Percentiles rank a stretch among this genome's conserved stretches.
Conservation (phyloP, 1,140 invertebrate genomes). For the Drosophila yakuba region DNA sequence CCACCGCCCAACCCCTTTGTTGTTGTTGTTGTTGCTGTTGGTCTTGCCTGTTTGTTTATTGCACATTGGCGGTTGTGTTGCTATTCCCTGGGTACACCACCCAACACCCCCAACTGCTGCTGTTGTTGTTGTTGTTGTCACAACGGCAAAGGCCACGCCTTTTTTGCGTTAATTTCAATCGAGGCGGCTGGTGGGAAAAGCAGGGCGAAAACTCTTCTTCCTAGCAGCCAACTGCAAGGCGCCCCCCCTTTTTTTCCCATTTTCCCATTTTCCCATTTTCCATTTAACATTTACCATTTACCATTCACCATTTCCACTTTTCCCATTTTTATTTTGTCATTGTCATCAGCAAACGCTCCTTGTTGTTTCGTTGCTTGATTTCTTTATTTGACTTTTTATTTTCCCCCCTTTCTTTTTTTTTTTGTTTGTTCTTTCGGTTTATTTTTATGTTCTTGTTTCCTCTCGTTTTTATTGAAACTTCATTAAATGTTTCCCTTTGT, state of each 20-base stretch:
- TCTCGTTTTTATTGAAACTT: constrained; percentile 66
- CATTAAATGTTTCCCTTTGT: constrained; percentile 67
- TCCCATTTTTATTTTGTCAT: constrained; percentile 49
- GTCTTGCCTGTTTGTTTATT: constrained; percentile 73
- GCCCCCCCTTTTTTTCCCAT: not conserved
- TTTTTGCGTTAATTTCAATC: constrained; percentile 81
- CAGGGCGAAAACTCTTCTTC: constrained; percentile 10
- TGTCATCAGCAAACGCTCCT: constrained; percentile 38
- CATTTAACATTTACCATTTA: constrained; percentile 12
- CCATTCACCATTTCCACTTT: constrained; percentile 15
- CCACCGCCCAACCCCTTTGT: constrained; percentile 21
- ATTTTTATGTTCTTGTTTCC: constrained; percentile 34
- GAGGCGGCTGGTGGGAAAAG: constrained; percentile 20
- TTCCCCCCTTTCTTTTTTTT: constrained; percentile 11
- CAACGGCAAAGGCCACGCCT: constrained; percentile 70
- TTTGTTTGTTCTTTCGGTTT: constrained; percentile 10
- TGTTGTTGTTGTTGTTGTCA: constrained; percentile 49
- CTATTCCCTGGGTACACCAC: constrained; percentile 8
- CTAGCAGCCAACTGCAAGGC: constrained; percentile 23
- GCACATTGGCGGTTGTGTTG: constrained; percentile 53
- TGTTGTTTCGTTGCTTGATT: constrained; percentile 50
- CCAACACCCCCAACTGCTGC: not conserved
- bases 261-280: constrained; percentile 17
- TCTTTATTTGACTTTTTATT: constrained; percentile 67
- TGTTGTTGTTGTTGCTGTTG: constrained; percentile 42